phyloP scores from a whole-genome alignment of 2,888 invertebrate genomes.

The Leucoma salicis region DNA sequence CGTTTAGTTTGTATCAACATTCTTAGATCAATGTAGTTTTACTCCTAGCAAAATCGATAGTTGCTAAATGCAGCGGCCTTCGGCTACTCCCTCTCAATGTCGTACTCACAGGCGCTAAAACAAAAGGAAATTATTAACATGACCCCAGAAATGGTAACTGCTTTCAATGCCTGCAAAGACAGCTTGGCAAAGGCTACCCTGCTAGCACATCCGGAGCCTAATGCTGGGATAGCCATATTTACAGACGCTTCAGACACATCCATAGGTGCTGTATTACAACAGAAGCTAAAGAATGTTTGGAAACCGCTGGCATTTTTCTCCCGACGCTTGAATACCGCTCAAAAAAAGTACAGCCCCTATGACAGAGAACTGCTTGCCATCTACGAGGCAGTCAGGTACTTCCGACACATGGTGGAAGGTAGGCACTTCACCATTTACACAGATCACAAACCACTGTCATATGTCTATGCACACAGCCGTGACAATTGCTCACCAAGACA shows the following conservation, averaged over 20 bases:
- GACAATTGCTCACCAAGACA: neutral
- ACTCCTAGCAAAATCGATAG: too few species aligned
- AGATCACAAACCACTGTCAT: neutral
- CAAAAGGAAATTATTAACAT: neutral
- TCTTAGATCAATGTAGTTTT: too few species aligned
- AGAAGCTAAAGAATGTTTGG: neutral
- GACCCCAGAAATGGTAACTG: neutral
- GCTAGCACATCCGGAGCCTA: neutral
- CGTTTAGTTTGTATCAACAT: too few species aligned
- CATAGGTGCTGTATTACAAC: neutral
- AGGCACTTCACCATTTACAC: neutral
- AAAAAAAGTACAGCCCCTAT: neutral
- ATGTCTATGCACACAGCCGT: neutral
- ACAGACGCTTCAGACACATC: neutral
- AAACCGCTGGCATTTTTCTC: neutral
- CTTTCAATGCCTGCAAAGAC: neutral
- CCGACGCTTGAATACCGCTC: neutral
- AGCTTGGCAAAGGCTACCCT: neutral
- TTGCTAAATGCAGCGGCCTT: too few species aligned
- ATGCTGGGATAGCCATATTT: neutral
- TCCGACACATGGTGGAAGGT: neutral
- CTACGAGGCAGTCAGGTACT: neutral
- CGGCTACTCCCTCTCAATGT: neutral
- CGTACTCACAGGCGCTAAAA: neutral
- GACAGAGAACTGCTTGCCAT: too few species aligned